Evolutionary conservation across 2,888 invertebrate genomes (phyloP), one percentile per base, ranked within the genome.

Genomic region (Encarsia formosa): DNA sequence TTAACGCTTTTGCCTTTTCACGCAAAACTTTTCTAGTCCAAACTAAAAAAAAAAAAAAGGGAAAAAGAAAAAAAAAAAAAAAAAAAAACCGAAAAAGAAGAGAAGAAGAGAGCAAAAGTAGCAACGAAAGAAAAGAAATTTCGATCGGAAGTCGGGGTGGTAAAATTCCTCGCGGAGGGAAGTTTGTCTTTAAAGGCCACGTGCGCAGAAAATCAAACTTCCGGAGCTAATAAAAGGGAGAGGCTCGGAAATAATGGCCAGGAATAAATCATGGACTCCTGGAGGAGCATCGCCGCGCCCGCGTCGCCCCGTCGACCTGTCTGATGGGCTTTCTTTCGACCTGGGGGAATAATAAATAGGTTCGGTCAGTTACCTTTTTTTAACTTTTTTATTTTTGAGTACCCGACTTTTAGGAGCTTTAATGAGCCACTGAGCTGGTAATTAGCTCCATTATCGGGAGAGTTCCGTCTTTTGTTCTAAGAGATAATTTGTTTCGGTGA

Each of bases 171-270:
- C 26, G 31, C 32, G 22, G 34, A 43, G 29, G 49, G 42, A 51
- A 54, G 56, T 57, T 57, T 57, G 47, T 57, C 56, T 57, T 57
- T 57, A 53, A 50, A 53, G 53, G 48, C 51, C 56, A 54, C 56
- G 56, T 57, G 56, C 56, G 49, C 56, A 29, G 56, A 57, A 57
- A 53, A 57, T 57, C 56, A 57, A 57, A 57, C 56, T 54, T 57
- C 56, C 56, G 53, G 45, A 53, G 53, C 51, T 54, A 53, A 54
- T 57, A 57, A 54, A 57, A 57, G 51, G 29, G 38, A 8, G 8
- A 15, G 3, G 29, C 31, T 35, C 22, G 40, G 23, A 46, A 56
- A 56, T 56, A 56, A 56, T 56, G 49, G 55, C 45, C 34, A n/a
- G 23, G 35, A 49, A 56, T 56, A 56, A 56, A 56, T 56, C 55